These are phyloP conservation scores for Temnothorax curvispinosus DNA, from an alignment of 1,140 invertebrate genomes.

Conservation along the genomic window DNA sequence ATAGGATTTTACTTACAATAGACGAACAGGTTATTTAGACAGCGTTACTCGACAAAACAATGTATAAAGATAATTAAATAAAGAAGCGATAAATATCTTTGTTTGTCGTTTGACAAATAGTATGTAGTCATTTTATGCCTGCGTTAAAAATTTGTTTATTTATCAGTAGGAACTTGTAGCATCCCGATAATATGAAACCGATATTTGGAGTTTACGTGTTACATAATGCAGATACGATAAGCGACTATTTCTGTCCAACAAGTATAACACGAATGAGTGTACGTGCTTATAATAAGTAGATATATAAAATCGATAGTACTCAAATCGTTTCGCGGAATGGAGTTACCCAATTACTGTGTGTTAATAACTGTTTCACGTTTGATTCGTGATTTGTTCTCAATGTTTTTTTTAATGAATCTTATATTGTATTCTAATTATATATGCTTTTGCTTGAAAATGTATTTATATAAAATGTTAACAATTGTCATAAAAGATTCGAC, in stretches of 20 bases:
- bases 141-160: background rate
- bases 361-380: background rate
- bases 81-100: background rate
- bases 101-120: background rate
- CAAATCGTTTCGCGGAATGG: background rate
- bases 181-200: background rate
- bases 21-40: background rate
- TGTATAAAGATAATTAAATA: background rate
- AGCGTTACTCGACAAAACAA: background rate
- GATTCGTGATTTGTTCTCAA: background rate
- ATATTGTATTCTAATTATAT: background rate
- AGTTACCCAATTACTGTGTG: background rate
- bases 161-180: too few species aligned
- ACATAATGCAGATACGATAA: background rate
- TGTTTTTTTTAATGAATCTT: background rate
- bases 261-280: background rate
- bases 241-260: background rate
- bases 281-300: background rate
- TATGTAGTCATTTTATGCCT: background rate
- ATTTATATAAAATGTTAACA: background rate
- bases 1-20: background rate
- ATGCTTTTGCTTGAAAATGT: background rate
- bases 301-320: background rate
- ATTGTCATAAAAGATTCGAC: background rate
- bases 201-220: background rate